Evolutionary conservation across 1,140 invertebrate species (phyloP), one percentile per base, ranked within the genome.

Genomic region (Periplaneta americana): DNA sequence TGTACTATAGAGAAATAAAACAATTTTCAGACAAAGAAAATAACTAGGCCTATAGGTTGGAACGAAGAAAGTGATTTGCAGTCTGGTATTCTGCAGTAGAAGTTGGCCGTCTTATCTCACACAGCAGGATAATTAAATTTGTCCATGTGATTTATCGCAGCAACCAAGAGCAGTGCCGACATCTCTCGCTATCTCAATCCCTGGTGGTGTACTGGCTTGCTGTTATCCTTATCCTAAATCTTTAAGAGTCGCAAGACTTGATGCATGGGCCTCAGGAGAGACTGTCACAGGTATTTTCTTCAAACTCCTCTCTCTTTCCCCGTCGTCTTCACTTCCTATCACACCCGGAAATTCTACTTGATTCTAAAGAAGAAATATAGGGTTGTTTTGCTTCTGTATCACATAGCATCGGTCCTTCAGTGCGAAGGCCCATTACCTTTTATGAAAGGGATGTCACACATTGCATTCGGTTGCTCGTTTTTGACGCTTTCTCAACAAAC

Each of bases 51-150:
- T n/a, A n/a, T n/a, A n/a, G n/a, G n/a, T n/a, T n/a, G n/a, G n/a
- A n/a, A 48, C 3, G 15, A 0, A 48, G 8, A 48, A 48, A 11
- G 15, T 48, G 36, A 4, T 66, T n/a, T 66, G 48, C 48, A 66
- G 10, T 28, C 8, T 28, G 22, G 22, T n/a, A 66, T 28, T 22
- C 48, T 66, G 48, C 48, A 66, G 48, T 28, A 66, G 22, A 66
- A 66, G 48, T 8, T n/a, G 13, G n/a, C 8, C 48, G 88, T 87
- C 88, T 90, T 90, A 90, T 90, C 89, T 86, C 86, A 88, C 88
- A 89, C 88, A 89, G 88, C 87, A 89, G 88, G 89, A 90, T 90
- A 90, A 90, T 90, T 90, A 89, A 90, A 90, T 90, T 90, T 90
- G 89, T 90, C 89, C 86, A 85, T 82, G 88, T 90, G 89, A 90